Evolutionary conservation across 2,888 invertebrate genomes (phyloP).

Genomic region (Sepioteuthis lessoniana): DNA sequence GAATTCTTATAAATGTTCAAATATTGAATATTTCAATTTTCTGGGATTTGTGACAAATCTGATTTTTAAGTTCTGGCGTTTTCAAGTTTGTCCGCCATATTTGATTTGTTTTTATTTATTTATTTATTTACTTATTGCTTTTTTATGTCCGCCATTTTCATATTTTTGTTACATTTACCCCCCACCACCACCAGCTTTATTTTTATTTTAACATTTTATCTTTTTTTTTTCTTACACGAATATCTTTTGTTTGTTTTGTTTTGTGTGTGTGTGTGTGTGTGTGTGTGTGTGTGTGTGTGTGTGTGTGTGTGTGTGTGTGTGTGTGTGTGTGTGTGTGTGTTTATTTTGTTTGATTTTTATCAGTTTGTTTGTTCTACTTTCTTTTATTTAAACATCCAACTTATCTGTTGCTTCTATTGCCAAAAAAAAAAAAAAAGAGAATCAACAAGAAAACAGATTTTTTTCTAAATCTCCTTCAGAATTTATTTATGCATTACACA

Average conservation of each 20-base stretch:
- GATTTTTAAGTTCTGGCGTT: conserved; percentile 1
- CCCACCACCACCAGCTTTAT: no score
- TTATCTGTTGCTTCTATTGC: background rate
- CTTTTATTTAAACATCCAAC: background rate
- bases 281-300: no score
- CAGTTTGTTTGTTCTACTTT: no score
- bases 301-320: no score
- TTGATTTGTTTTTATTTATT: background rate
- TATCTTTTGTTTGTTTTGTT: no score
- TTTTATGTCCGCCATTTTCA: background rate
- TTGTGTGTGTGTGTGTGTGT: no score
- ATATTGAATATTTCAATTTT: conserved; percentile 33
- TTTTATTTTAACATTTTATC: no score
- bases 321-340: no score
- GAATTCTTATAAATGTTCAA: conserved; percentile 21
- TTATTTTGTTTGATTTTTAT: no score
- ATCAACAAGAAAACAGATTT: no score
- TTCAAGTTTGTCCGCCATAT: background rate
- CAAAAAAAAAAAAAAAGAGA: background rate
- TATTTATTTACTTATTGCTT: no score
- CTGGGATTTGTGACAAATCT: conserved; percentile 23
- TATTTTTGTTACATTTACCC: background rate
- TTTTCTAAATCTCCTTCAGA: background rate
- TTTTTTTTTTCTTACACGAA: background rate
- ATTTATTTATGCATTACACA: background rate